Evolutionary conservation across 2,797 vertebrate genomes (phyloP), one percentile per base, ranked within the genome.

Genomic region (Vireo griseus): DNA sequence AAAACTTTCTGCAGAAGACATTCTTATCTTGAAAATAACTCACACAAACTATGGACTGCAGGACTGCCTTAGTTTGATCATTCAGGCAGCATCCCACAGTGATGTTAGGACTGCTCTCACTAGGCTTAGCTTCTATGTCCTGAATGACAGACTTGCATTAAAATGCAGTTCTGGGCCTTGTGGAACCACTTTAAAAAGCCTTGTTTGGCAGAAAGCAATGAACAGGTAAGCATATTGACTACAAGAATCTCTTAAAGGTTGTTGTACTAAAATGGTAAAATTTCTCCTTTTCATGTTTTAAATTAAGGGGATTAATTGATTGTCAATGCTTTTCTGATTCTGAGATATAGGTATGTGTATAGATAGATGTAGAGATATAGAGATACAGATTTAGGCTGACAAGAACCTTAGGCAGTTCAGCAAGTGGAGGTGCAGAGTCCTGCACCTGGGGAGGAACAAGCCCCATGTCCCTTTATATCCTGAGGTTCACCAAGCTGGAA

Each of bases 41-140:
- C 98, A 98, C 78, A 92, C 97, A 45, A 97, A 96, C 19, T 96
- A 81, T 14, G 98, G 98, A 9, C 97, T 99, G 82, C 98, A 97
- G 93, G 98, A 98, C 92, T 99, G 99, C 96, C 97, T 99, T 91
- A 96, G 96, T 91, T 97, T 98, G 87, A 97, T 99, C 10, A 69
- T 94, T 93, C 98, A 95, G 10, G 99, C 99, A 42, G 94, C 88
- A 18, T 98, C 98, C 68, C 99, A 99, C 96, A 95, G 96, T 47
- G 98, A 98, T 16, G 99, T 99, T 85, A 98, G 98, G 88, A 96
- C 98, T 58, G 98, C 98, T 90, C 96, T 99, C 81, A 98, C 97
- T 45, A 98, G 98, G 89, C 98, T 99, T 97, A 97, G 97, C 76
- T 98, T 99, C 94, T 99, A 99, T 92, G 91, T 99, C 93, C 96